Evolutionary conservation across 2,797 vertebrate genomes (phyloP), one percentile per base, ranked within the genome.

Genomic region (Serranus cabrilla): DNA sequence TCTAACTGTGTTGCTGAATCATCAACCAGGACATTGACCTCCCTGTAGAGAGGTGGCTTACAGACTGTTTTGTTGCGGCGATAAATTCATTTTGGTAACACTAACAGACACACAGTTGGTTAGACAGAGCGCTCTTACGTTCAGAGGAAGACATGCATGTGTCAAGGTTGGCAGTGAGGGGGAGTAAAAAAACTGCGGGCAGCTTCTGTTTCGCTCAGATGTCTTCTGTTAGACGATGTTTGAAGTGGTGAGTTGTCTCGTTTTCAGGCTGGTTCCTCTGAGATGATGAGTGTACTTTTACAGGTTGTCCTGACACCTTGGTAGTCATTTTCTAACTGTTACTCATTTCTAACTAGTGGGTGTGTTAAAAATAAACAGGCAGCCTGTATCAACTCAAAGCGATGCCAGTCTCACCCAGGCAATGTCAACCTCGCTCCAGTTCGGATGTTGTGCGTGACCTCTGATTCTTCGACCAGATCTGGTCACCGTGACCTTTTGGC

Each of bases 401-500:
- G 25, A 20, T 34, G 17, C 27, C 39, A 17, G 1, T 14, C 20
- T 16, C 18, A 7, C 16, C 63, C 39, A 7, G 49, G 34, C 34
- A 34, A 31, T 37, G 18, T 34, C 42, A 16, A 2, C 16, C n/a
- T n/a, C 11, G n/a, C 34, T 52, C 61, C 39, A 7, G 46, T 45
- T 37, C 14, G 0, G 56, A 37, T 57, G 23, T 67, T 84, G 59
- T 17, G 55, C 80, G 64, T 65, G 62, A 86, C 63, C 59, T 42
- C 2, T 1, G 4, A 39, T 70, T 69, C 51, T 27, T 54, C 55
- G 50, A 61, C 60, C 31, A 31, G 72, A 81, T 83, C 54, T 65
- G 57, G 68, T 82, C 78, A 20, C 55, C 23, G 1, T 83, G 85
- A 86, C 83, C 58, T 66, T 50, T 18, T 76, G 75, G 5, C 69